A percentile compares a stretch with the other conserved stretches of the same genome.
Evolutionary conservation across 2,888 invertebrate species (phyloP).

Genomic region (Dynastes tityus): DNA sequence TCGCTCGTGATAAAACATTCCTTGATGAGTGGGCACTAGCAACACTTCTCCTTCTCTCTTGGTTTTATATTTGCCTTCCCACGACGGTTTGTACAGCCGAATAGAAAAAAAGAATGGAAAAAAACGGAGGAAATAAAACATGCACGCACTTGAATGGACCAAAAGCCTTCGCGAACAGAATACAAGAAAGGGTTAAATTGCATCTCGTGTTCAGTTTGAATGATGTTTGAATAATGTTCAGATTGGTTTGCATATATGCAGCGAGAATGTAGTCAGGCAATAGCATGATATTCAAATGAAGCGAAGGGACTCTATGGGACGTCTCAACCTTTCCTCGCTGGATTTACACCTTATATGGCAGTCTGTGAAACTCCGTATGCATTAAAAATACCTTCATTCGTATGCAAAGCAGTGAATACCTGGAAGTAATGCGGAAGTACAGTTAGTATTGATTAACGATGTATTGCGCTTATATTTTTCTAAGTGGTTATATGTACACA

Average conservation of each 20-base stretch:
- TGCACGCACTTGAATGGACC: slow-evolving; percentile 45
- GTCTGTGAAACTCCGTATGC: slow-evolving; percentile 53
- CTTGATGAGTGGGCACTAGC: slow-evolving; percentile 58
- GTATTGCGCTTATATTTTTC: neutral
- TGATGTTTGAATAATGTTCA: slow-evolving; percentile 46
- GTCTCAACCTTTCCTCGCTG: slow-evolving; percentile 46
- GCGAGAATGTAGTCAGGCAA: slow-evolving; percentile 39
- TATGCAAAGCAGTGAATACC: slow-evolving; percentile 42
- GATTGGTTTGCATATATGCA: slow-evolving; percentile 54
- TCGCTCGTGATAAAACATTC: slow-evolving; percentile 63
- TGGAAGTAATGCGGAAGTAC: slow-evolving; percentile 32
- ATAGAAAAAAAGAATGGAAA: slow-evolving; percentile 18
- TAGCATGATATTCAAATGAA: slow-evolving; percentile 56
- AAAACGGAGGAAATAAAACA: slow-evolving; percentile 39
- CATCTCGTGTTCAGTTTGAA: slow-evolving; percentile 53
- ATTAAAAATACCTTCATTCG: slow-evolving; percentile 49
- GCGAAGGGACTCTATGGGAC: slow-evolving; percentile 54
- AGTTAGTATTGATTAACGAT: neutral
- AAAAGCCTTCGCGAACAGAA: slow-evolving; percentile 28
- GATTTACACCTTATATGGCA: slow-evolving; percentile 51
- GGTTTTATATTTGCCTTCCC: slow-evolving; percentile 60
- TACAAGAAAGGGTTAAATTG: slow-evolving; percentile 45
- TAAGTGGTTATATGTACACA: too few species aligned
- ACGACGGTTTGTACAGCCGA: slow-evolving; percentile 54
- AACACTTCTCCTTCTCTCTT: slow-evolving; percentile 54